phyloP scores from a whole-genome alignment of 2,888 invertebrate species.

The Tryphoninae sp. region DNA sequence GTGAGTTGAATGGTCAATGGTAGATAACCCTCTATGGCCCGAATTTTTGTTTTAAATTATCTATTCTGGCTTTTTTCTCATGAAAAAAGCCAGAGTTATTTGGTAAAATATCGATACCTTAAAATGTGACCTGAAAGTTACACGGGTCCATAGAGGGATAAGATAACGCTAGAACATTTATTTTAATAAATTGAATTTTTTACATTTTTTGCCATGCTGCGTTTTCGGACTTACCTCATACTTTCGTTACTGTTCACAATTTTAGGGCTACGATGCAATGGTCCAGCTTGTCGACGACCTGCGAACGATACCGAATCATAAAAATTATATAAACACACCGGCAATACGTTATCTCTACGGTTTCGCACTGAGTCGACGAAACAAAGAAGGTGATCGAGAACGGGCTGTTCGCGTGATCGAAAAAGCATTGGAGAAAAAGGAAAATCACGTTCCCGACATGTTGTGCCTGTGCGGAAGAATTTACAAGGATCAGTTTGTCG shows the following conservation, averaged over 20 bases:
- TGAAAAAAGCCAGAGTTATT: no score
- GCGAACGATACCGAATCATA: slow-evolving; percentile 93
- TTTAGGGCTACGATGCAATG: slow-evolving; percentile 96
- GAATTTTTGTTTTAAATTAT: no score
- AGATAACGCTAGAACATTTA: not conserved
- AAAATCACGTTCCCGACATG: slow-evolving; percentile 98
- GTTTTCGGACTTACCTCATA: not conserved
- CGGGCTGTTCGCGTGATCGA: slow-evolving; percentile 95
- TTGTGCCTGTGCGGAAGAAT: slow-evolving; percentile 98
- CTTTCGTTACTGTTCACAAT: slow-evolving; percentile 23
- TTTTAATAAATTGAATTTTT: not conserved
- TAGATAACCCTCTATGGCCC: no score
- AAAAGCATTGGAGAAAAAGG: slow-evolving; percentile 94
- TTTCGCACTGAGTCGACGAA: slow-evolving; percentile 97
- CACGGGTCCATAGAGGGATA: no score
- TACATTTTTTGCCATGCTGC: not conserved
- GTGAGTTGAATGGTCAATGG: slow-evolving; percentile 69
- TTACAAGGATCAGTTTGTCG: slow-evolving; percentile 98
- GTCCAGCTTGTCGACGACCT: slow-evolving; percentile 97
- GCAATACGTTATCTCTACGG: slow-evolving; percentile 97
- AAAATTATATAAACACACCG: slow-evolving; percentile 93
- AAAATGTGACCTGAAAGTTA: no score
- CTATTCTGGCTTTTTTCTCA: no score
- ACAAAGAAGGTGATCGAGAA: slow-evolving; percentile 96
- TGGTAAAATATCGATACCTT: no score